A percentile compares a stretch with the other conserved stretches of the same genome.
Conservation (phyloP, 2,888 invertebrate genomes). For the Mimumesa dahlbomi region DNA sequence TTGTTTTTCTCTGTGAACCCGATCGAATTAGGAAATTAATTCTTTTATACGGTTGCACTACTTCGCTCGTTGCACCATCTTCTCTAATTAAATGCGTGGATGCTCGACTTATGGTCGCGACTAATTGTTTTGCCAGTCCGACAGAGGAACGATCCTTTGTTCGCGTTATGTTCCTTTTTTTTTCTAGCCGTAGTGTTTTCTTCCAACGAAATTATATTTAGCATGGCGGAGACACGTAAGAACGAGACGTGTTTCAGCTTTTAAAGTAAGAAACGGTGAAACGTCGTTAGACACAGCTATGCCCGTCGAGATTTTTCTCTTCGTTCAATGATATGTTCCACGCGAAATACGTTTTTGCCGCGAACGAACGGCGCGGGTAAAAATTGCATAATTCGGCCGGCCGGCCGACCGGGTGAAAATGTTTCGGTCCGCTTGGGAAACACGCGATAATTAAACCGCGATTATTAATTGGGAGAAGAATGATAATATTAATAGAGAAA, state of each 20-base stretch:
- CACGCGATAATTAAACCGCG: too few relatives aligned
- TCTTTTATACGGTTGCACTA: not conserved
- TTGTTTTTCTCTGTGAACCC: too few relatives aligned
- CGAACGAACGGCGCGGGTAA: too few relatives aligned
- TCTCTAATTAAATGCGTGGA: not conserved
- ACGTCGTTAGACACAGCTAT: not conserved
- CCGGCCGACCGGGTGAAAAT: too few relatives aligned
- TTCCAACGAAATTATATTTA: slow-evolving; percentile 16
- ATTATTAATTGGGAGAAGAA: too few relatives aligned
- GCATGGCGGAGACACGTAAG: not conserved
- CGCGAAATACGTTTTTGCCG: not conserved
- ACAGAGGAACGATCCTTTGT: not conserved
- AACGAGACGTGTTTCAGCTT: slow-evolving; percentile 16
- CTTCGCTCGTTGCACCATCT: not conserved
- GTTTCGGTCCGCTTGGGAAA: too few relatives aligned
- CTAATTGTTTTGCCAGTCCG: not conserved
- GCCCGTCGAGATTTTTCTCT: not conserved
- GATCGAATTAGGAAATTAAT: not conserved
- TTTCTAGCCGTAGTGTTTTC: too few relatives aligned
- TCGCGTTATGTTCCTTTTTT: not conserved
- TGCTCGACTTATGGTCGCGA: not conserved
- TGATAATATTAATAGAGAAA: too few relatives aligned
- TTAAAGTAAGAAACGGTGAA: slow-evolving; percentile 20
- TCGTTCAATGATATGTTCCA: not conserved
- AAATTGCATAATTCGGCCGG: slow-evolving; percentile 31